A percentile compares a stretch with the other conserved stretches of the same genome.
These are phyloP conservation scores for Pomatostomus ruficeps DNA, from an alignment of 2,113 vertebrate species.

Conservation along the genomic window DNA sequence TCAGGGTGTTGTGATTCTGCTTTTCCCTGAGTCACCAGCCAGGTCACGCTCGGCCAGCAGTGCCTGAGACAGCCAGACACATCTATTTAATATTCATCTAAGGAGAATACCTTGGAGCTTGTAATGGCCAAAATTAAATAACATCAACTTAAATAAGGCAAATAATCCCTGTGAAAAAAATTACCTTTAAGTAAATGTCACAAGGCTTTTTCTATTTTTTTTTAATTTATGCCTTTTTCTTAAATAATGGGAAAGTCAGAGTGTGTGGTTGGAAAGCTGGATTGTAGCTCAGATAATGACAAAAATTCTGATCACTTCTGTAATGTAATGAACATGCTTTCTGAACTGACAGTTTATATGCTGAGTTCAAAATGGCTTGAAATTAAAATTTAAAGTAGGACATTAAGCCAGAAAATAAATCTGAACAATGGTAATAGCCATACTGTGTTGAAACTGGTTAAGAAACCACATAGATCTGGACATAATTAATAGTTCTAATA, in stretches of 20 bases:
- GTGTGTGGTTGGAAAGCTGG: not conserved
- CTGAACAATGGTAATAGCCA: not conserved
- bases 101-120: not conserved
- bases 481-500: constrained; percentile 19
- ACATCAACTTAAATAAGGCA: not conserved
- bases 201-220: not conserved
- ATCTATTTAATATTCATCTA: not conserved
- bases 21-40: not conserved
- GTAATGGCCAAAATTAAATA: not conserved
- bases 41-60: not conserved
- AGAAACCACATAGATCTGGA: not conserved
- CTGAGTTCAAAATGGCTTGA: constrained; percentile 36
- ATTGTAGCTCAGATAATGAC: not conserved
- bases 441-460: not conserved
- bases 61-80: not conserved
- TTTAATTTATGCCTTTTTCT: not conserved
- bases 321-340: not conserved
- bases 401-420: constrained; percentile 40
- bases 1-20: not conserved
- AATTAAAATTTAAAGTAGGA: constrained; percentile 27
- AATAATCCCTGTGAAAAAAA: not conserved
- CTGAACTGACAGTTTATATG: not conserved
- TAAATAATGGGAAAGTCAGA: not conserved
- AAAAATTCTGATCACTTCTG: not conserved
- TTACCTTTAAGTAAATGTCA: not conserved